phyloP scores from a whole-genome alignment of 2,888 invertebrate genomes.

The Choristoneura rosaceana region DNA sequence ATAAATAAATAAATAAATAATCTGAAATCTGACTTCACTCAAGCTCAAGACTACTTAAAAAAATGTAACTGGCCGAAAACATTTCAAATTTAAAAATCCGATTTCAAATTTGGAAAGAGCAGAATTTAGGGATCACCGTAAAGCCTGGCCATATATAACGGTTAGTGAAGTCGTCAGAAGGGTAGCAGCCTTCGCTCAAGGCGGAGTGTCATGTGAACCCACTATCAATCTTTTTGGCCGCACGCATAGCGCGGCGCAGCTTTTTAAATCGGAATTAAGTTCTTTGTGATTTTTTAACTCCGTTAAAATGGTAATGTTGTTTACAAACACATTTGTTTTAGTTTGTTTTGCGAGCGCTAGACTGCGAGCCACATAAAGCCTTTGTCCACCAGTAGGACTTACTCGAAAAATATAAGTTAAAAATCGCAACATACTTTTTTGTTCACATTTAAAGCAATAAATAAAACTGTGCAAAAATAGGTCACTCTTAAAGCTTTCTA shows the following conservation, averaged over 20 bases:
- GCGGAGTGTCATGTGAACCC: slow-evolving; percentile 81
- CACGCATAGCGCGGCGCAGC: slow-evolving; percentile 62
- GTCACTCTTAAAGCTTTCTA: no score
- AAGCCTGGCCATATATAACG: slow-evolving; percentile 79
- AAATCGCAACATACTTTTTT: no score
- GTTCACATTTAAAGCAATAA: no score
- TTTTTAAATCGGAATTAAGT: slow-evolving; percentile 35
- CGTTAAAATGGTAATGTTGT: slow-evolving; percentile 37
- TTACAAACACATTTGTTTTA: slow-evolving; percentile 26
- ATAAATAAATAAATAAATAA: no score
- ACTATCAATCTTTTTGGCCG: slow-evolving; percentile 77
- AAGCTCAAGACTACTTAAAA: slow-evolving; percentile 18
- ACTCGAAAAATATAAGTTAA: neutral
- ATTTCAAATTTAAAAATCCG: slow-evolving; percentile 62
- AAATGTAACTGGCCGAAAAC: slow-evolving; percentile 32
- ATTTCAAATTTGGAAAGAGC: slow-evolving; percentile 66
- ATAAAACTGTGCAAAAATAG: no score
- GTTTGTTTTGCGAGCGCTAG: neutral
- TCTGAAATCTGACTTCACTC: neutral
- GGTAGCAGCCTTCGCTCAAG: slow-evolving; percentile 74
- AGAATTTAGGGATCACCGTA: slow-evolving; percentile 70
- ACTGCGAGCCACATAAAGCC: neutral
- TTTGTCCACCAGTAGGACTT: neutral
- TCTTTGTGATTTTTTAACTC: slow-evolving; percentile 35
- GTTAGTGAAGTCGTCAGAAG: slow-evolving; percentile 84